Evolutionary conservation across 2,888 invertebrate genomes (phyloP).

Genomic region (Taphrorychus bicolor): DNA sequence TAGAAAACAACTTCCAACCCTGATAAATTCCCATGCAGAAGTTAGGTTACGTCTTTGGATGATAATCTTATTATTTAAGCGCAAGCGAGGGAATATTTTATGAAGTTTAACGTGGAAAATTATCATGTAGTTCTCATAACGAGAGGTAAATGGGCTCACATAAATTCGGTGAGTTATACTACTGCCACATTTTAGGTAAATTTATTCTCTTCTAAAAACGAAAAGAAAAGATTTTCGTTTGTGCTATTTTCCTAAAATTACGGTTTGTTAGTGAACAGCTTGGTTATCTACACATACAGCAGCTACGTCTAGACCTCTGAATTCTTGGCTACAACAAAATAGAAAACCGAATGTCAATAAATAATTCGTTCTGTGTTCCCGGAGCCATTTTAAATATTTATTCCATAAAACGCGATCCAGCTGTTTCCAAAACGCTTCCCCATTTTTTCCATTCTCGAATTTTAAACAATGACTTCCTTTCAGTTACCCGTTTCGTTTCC

Average conservation of each 20-base stretch:
- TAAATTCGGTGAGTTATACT: too few species aligned
- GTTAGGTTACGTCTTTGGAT: not conserved
- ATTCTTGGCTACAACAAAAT: not conserved
- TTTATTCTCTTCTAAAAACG: too few species aligned
- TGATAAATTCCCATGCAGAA: not conserved
- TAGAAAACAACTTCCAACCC: not conserved
- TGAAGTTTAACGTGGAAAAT: not conserved
- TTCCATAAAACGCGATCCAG: slow-evolving; percentile 40
- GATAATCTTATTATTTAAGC: not conserved
- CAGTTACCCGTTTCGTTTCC: slow-evolving; percentile 3
- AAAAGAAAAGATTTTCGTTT: too few species aligned
- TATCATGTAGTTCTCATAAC: not conserved
- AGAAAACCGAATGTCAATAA: slow-evolving; percentile 34
- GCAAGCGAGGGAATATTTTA: not conserved
- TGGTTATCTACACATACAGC: too few species aligned
- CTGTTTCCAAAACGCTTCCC: slow-evolving; percentile 39
- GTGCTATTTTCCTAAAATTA: too few species aligned
- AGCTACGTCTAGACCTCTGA: not conserved
- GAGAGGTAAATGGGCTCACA: not conserved
- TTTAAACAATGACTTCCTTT: slow-evolving; percentile 40
- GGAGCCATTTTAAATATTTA: slow-evolving; percentile 39
- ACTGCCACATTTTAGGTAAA: too few species aligned
- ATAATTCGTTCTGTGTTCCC: slow-evolving; percentile 36
- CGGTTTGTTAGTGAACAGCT: too few species aligned
- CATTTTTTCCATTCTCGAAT: slow-evolving; percentile 35